Evolutionary conservation across 2,113 vertebrate species (phyloP), one percentile per base, ranked within the genome.

Genomic region (Centropristis striata): DNA sequence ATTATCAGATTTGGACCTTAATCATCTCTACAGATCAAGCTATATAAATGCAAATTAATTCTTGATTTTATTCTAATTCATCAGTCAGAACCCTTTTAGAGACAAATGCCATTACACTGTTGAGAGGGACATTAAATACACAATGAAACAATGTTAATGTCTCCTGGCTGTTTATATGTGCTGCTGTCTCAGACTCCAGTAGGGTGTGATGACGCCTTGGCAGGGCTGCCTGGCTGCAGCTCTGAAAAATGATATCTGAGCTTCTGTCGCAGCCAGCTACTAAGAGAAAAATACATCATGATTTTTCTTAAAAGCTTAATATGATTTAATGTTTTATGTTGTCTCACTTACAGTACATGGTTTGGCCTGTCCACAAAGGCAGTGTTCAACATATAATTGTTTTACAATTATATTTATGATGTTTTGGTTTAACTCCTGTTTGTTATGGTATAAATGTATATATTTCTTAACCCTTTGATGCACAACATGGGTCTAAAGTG

Each of bases 201-300:
- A 59, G 8, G 70, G 60, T 69, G 61, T 53, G 47, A 69, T 10
- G 49, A 46, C n/a, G 57, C 39, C 27, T 37, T 80, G 80, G 77
- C 80, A 84, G 23, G 51, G 77, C 12, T 36, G 16, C 71, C 51
- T 70, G 12, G 49, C 67, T 63, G 78, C 61, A 44, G 63, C 71
- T 50, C 4, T 0, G 69, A 75, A 71, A 86, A 70, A 36, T 74
- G 74, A 88, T 81, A 83, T 60, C 14, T 28, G 67, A 83, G 54
- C 55, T 49, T 55, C 74, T 58, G 67, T 86, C 67, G 65, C 86
- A 76, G 50, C 75, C 86, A 75, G 51, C 41, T 53, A 51, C 69
- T 81, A 54, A 36, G 23, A 18, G 49, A 74, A 20, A 39, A 67
- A 63, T 23, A 53, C 68, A 47, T 47, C 18, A n/a, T n/a, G n/a